Percentiles rank a stretch among this genome's conserved stretches.
Conservation (phyloP, 2,113 vertebrate genomes). For the Rhadina sibilatrix region DNA sequence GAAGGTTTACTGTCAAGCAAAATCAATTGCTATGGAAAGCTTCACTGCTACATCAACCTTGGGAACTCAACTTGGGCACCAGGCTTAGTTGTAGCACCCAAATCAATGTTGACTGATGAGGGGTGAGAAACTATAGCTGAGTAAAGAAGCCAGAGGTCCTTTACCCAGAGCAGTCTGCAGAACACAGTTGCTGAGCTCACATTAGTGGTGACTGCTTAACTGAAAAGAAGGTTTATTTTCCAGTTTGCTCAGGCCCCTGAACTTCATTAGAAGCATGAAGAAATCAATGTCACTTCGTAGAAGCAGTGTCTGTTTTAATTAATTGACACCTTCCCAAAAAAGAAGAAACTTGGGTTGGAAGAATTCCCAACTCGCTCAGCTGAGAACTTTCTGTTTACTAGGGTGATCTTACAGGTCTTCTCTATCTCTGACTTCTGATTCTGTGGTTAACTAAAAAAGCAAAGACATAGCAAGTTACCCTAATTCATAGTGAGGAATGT, state of each 20-base stretch:
- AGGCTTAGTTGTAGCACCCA: background rate
- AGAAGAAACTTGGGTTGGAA: background rate
- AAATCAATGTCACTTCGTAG: background rate
- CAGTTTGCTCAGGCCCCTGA: background rate
- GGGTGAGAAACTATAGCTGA: background rate
- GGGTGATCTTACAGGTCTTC: background rate
- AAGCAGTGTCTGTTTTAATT: background rate
- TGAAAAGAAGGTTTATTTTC: background rate
- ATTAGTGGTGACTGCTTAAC: fast-evolving
- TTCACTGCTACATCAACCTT: background rate
- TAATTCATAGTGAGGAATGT: background rate
- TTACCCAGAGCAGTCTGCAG: background rate
- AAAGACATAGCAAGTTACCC: background rate
- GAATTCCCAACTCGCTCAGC: background rate
- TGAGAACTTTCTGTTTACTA: background rate
- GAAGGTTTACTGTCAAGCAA: background rate
- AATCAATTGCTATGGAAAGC: background rate
- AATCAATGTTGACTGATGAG: background rate
- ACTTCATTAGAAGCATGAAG: background rate
- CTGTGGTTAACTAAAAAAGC: background rate
- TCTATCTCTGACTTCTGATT: background rate
- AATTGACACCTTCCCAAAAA: background rate
- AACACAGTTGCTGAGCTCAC: background rate
- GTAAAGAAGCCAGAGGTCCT: background rate
- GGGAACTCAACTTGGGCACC: background rate